Conservation (phyloP, 2,797 vertebrate species). For the Pristis pectinata region DNA sequence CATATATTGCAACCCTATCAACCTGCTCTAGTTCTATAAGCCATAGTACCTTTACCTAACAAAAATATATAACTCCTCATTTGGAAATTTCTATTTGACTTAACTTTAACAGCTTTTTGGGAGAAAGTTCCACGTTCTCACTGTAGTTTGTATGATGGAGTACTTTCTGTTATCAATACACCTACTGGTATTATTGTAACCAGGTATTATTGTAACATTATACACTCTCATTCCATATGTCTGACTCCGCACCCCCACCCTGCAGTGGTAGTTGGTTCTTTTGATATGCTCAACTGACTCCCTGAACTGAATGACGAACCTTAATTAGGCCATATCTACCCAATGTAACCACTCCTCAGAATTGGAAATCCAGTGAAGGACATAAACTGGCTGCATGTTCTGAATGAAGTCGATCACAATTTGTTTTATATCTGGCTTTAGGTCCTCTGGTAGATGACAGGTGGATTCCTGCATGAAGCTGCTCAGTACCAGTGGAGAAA, state of each 20-base stretch:
- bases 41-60: background rate
- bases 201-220: too few species aligned
- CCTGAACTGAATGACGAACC: background rate
- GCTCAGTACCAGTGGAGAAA: background rate
- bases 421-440: background rate
- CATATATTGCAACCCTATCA: background rate
- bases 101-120: background rate
- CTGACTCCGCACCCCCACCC: too few species aligned
- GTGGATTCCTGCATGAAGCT: background rate
- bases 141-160: background rate
- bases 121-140: background rate
- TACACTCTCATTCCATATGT: too few species aligned
- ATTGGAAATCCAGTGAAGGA: background rate
- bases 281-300: background rate
- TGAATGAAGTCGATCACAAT: background rate
- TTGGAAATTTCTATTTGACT: background rate
- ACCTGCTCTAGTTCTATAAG: background rate
- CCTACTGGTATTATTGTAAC: too few species aligned
- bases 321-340: background rate
- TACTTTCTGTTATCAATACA: background rate
- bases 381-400: background rate
- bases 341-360: background rate
- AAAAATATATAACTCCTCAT: background rate
- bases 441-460: background rate
- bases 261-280: background rate